phyloP scores from a whole-genome alignment of 2,888 invertebrate species.

The Meliscaeva auricollis region DNA sequence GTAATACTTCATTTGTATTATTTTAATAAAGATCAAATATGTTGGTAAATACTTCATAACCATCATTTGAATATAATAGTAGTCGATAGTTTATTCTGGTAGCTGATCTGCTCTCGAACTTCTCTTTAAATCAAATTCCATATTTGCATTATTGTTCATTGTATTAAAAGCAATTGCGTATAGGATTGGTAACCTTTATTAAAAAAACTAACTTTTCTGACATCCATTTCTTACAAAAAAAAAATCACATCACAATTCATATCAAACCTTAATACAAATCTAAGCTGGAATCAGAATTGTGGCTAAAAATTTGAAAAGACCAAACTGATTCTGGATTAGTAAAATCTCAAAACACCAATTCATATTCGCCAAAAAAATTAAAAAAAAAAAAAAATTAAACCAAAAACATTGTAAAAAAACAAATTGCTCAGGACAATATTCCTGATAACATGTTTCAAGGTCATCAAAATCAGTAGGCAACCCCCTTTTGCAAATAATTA shows the following conservation, averaged over 20 bases:
- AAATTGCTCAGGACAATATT: slow-evolving; percentile 35
- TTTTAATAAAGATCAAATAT: too few relatives aligned
- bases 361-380: background rate
- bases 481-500: slow-evolving; percentile 48
- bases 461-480: slow-evolving; percentile 48
- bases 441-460: slow-evolving; percentile 43
- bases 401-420: background rate
- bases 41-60: too few relatives aligned
- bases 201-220: background rate
- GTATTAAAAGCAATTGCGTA: too few relatives aligned
- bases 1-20: too few relatives aligned
- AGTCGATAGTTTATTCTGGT: too few relatives aligned
- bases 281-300: background rate
- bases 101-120: too few relatives aligned
- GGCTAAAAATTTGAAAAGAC: background rate
- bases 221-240: background rate
- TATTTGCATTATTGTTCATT: too few relatives aligned
- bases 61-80: too few relatives aligned
- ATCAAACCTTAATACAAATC: background rate
- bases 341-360: background rate
- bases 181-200: too few relatives aligned
- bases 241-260: background rate
- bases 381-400: background rate
- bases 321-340: slow-evolving; percentile 11
- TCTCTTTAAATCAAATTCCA: too few relatives aligned